Percentiles rank a stretch among this genome's conserved stretches.
These are phyloP conservation scores for Agriopis marginaria DNA, from an alignment of 2,888 invertebrate species.

Conservation along the genomic window DNA sequence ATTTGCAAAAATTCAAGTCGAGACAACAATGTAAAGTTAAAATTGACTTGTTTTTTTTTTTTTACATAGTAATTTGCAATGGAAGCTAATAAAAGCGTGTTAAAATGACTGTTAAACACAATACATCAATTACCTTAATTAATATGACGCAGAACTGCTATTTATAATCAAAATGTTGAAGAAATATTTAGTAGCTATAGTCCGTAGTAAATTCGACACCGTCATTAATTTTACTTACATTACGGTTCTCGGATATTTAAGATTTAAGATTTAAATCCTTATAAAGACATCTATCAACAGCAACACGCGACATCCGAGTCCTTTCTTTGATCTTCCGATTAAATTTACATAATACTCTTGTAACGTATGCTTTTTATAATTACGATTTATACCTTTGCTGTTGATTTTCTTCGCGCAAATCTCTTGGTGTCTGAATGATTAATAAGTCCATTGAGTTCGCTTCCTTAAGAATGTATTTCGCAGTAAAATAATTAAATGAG, in stretches of 20 bases:
- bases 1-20: no score
- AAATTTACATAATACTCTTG: slow-evolving; percentile 49
- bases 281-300: slow-evolving; percentile 69
- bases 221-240: slow-evolving; percentile 41
- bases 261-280: slow-evolving; percentile 46
- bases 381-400: slow-evolving; percentile 61
- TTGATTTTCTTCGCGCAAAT: slow-evolving; percentile 22
- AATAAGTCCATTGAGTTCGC: no score
- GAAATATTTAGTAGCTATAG: slow-evolving; percentile 20
- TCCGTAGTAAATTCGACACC: slow-evolving; percentile 30
- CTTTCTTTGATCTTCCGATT: slow-evolving; percentile 57
- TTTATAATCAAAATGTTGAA: slow-evolving; percentile 9
- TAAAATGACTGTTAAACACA: no score
- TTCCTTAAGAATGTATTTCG: no score
- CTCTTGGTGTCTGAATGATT: background rate
- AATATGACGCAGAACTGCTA: slow-evolving; percentile 4
- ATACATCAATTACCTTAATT: slow-evolving; percentile 3
- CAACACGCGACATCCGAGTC: slow-evolving; percentile 57
- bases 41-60: no score
- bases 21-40: no score
- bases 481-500: no score
- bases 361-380: slow-evolving; percentile 54
- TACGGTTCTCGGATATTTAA: slow-evolving; percentile 36
- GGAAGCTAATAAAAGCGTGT: no score
- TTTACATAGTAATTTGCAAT: no score